phyloP scores from a whole-genome alignment of 2,113 vertebrate species.

The Mesitornis unicolor region DNA sequence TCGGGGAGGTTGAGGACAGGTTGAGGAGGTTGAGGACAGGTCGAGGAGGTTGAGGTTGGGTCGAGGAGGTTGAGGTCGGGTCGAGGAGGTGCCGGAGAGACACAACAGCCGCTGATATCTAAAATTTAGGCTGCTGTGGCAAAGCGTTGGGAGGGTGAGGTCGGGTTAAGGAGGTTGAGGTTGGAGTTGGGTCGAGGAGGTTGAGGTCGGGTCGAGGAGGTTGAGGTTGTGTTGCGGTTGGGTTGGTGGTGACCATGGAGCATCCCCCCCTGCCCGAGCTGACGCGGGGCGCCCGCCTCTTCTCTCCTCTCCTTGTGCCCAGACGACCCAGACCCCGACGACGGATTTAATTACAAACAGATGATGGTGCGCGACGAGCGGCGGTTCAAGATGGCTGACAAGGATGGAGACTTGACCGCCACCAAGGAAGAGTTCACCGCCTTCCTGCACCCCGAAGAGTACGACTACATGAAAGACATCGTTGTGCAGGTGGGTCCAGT shows the following conservation, averaged over 20 bases:
- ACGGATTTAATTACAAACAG: conserved; percentile 87
- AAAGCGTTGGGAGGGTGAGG: too few species aligned
- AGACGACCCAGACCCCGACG: conserved; percentile 89
- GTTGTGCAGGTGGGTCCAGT: conserved; percentile 82
- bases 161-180: neutral
- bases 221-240: neutral
- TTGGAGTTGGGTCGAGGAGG: neutral
- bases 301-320: neutral
- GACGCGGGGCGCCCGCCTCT: neutral
- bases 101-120: too few species aligned
- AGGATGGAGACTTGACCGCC: conserved; percentile 80
- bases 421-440: conserved; percentile 89
- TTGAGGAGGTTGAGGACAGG: neutral
- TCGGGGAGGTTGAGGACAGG: neutral
- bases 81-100: too few species aligned
- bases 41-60: neutral
- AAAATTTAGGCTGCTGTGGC: too few species aligned
- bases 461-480: conserved; percentile 90
- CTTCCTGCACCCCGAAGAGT: conserved; percentile 92
- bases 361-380: conserved; percentile 90
- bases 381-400: conserved; percentile 87
- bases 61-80: too few species aligned
- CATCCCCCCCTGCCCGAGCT: rapidly evolving
- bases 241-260: rapidly evolving
- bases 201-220: neutral